These are phyloP conservation scores for Drosophila kikkawai DNA, from an alignment of 1,140 invertebrate genomes.

Conservation along the genomic window DNA sequence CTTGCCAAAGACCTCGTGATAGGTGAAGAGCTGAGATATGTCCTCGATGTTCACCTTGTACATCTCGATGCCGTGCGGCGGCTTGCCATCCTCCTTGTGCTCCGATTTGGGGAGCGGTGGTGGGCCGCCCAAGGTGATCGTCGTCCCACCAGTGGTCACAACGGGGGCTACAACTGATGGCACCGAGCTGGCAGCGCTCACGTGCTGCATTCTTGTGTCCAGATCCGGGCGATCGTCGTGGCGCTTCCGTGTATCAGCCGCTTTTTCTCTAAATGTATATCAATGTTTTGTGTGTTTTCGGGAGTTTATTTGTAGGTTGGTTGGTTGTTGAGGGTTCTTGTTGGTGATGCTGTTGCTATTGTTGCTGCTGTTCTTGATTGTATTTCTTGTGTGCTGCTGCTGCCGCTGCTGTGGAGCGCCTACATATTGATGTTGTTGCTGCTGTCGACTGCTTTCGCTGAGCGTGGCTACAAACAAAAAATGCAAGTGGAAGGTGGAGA, in stretches of 20 bases:
- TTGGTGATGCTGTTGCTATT: constrained; percentile 16
- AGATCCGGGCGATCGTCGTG: constrained; percentile 43
- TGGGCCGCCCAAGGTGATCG: constrained; percentile 87
- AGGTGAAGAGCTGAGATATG: constrained; percentile 92
- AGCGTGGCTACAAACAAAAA: constrained; percentile 75
- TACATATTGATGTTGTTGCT: constrained; percentile 75
- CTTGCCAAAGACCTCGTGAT: constrained; percentile 95
- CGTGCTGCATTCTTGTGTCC: constrained; percentile 77
- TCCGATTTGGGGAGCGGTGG: constrained; percentile 86
- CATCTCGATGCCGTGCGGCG: constrained; percentile 89
- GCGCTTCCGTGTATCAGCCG: constrained; percentile 24
- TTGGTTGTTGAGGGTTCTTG: constrained; percentile 19
- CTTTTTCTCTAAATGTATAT: constrained; percentile 11
- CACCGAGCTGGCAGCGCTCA: constrained; percentile 76
- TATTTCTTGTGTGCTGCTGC: constrained; percentile 60
- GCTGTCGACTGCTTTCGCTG: constrained; percentile 77
- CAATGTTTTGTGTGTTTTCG: constrained; percentile 13
- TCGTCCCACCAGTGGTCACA: constrained; percentile 88
- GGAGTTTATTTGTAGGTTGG: constrained; percentile 29
- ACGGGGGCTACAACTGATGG: constrained; percentile 84
- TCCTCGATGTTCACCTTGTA: constrained; percentile 94
- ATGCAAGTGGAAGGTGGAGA: constrained; percentile 70
- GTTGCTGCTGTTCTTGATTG: constrained; percentile 50
- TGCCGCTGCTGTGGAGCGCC: constrained; percentile 53
- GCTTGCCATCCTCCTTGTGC: constrained; percentile 87